phyloP scores from a whole-genome alignment of 2,113 vertebrate species.

The Antechinus flavipes region DNA sequence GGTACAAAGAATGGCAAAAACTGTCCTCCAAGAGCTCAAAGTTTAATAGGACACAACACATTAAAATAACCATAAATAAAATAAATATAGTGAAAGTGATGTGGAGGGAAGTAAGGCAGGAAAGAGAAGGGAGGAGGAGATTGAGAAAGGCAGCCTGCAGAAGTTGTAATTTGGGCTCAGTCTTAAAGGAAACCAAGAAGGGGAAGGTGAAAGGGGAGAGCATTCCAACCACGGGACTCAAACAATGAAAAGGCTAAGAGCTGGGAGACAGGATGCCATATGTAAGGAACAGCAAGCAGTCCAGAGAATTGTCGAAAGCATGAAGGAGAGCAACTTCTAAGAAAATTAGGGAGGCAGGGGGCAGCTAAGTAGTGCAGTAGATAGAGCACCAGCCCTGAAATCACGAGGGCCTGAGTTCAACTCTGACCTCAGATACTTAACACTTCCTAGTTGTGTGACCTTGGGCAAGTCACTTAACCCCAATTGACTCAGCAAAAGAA shows the following conservation, averaged over 20 bases:
- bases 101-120: background rate
- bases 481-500: too few species aligned
- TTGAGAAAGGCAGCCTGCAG: background rate
- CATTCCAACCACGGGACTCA: background rate
- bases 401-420: too few species aligned
- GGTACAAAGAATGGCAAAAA: background rate
- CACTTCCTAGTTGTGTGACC: too few species aligned
- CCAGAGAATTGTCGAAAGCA: background rate
- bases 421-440: too few species aligned
- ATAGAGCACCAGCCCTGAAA: too few species aligned
- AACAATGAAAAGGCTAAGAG: background rate
- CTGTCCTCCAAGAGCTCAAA: background rate
- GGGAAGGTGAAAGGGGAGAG: background rate
- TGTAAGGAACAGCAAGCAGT: background rate
- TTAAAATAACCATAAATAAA: background rate
- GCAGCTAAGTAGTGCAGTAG: too few species aligned
- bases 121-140: background rate
- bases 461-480: too few species aligned
- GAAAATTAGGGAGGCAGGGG: background rate
- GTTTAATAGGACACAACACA: background rate
- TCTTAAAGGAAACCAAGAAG: background rate
- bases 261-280: background rate
- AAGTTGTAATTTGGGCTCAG: background rate
- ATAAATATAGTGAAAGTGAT: background rate
- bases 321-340: background rate